phyloP scores from a whole-genome alignment of 1,140 invertebrate genomes.

The Eufriesea mexicana region DNA sequence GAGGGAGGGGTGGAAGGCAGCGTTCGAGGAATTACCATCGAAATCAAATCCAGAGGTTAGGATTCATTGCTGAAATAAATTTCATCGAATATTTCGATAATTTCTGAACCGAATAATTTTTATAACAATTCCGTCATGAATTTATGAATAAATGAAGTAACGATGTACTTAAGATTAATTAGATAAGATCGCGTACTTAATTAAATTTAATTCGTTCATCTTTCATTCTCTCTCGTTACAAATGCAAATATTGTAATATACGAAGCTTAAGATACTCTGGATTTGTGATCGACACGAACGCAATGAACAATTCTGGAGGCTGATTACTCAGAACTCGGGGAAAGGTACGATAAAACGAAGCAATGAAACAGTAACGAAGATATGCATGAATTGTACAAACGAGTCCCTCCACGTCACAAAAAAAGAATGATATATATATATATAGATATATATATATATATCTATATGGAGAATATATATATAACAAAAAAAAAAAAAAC shows the following conservation, averaged over 20 bases:
- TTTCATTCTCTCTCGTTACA: background rate
- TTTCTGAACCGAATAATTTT: background rate
- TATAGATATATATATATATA: slow-evolving; percentile 74
- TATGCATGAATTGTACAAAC: slow-evolving; percentile 82
- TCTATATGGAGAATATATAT: slow-evolving; percentile 76
- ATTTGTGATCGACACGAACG: slow-evolving; percentile 42
- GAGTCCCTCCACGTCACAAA: slow-evolving; percentile 82
- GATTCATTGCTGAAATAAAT: background rate
- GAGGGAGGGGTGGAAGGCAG: background rate
- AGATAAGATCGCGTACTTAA: background rate
- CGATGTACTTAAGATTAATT: slow-evolving; percentile 2
- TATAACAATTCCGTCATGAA: background rate
- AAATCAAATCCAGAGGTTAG: slow-evolving; percentile 54
- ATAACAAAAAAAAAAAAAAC: slow-evolving; percentile 70
- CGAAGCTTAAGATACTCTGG: slow-evolving; percentile 48
- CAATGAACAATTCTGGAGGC: slow-evolving; percentile 72
- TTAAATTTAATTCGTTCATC: background rate
- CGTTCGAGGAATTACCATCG: background rate
- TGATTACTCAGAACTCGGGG: slow-evolving; percentile 72
- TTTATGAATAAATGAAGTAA: background rate
- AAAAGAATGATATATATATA: slow-evolving; percentile 75
- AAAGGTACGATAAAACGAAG: slow-evolving; percentile 76
- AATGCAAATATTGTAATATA: too few relatives aligned
- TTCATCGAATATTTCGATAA: background rate
- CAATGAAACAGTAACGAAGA: slow-evolving; percentile 81